These are phyloP conservation scores for Apostichopus parvimensis DNA, from an alignment of 35 echinoderm and acorn worm species.

Conservation along the genomic window DNA sequence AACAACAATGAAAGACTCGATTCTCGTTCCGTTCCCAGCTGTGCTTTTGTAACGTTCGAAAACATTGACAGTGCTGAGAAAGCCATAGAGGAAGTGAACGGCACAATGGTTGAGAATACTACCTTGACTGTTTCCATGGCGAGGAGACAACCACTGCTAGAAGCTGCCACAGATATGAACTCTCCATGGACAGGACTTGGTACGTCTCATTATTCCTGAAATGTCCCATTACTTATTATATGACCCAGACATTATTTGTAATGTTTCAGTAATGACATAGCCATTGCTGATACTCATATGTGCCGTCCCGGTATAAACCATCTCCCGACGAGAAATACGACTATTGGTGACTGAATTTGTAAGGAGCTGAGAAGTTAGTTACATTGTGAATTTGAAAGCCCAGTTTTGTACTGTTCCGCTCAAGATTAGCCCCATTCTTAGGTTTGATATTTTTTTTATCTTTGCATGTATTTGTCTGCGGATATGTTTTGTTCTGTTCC, in stretches of 20 bases:
- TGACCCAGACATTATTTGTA: not conserved
- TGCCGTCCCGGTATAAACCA: no score
- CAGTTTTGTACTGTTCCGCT: no score
- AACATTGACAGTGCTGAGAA: conserved; percentile 39
- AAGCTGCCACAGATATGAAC: conserved; percentile 36
- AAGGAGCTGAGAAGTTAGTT: no score
- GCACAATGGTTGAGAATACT: conserved; percentile 7
- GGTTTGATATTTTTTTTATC: no score
- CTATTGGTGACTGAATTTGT: no score
- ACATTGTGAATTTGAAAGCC: no score
- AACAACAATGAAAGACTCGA: not conserved
- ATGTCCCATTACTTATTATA: no score
- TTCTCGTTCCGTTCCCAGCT: conserved; percentile 25
- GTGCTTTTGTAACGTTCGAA: conserved; percentile 79
- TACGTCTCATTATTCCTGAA: not conserved
- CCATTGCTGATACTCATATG: no score
- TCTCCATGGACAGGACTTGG: conserved; percentile 50
- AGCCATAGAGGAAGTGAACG: conserved; percentile 57
- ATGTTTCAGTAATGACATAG: not conserved
- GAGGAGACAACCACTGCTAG: conserved; percentile 26
- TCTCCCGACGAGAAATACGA: no score
- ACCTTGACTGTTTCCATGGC: conserved; percentile 56
- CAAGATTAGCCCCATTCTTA: no score
- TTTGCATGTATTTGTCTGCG: no score
- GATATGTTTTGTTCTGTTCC: no score